Evolutionary conservation across 2,888 invertebrate genomes (phyloP), one percentile per base, ranked within the genome.

Genomic region (Pherbina coryleti): DNA sequence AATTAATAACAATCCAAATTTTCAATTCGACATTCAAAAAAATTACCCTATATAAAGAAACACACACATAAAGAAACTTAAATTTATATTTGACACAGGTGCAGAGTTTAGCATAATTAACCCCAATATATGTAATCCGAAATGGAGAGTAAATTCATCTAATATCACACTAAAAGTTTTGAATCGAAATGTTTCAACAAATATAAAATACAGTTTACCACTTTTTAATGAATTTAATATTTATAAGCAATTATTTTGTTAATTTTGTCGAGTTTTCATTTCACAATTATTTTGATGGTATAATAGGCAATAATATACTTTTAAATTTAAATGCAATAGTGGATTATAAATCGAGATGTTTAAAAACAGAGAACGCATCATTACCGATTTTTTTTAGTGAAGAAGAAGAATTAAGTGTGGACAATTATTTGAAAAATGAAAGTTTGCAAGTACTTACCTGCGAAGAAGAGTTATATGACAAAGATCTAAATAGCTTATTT

Each of bases 81-180:
- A 64, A 44, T 77, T 79, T 55, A 77, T 77, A 55, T 22, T 77
- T 53, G 77, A 77, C 22, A 73, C 73, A 44, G 77, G 77, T 14
- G 77, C 77, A 25, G 77, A 77, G 53, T 73, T 66, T 60, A 72
- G 77, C 22, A 55, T 77, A 53, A 74, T 78, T 49, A 73, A 67
- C n/a, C 73, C 77, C 4, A 64, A 76, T 31, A 9, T 77, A 37
- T 77, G 77, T 44, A 66, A 55, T 8, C 73, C 73, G 14, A 66
- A 67, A 57, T 77, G 73, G 55, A 37, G 5, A 73, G 64, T 71
- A 62, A 71, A 62, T 5, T 51, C 75, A 49, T 19, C 57, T 19
- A 76, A 11, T 9, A n/a, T 55, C 25, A 49, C 70, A 37, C n/a
- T n/a, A n/a, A 71, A 64, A 64, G 76, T 76, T 64, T 72, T 66